Conservation (phyloP, 2,113 vertebrate species). For the Elanus axillaris region DNA sequence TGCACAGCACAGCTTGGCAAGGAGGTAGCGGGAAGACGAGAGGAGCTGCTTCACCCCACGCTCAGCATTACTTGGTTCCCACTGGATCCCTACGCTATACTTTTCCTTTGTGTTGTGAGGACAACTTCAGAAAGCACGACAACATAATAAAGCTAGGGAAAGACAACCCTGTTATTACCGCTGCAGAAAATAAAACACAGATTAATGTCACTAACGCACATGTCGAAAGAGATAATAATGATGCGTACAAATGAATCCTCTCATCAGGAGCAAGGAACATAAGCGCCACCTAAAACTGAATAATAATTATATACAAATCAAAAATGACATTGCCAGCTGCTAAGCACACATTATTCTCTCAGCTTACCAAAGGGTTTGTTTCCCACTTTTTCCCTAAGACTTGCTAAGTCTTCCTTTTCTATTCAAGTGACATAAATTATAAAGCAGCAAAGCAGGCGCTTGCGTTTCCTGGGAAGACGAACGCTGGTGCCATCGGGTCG, state of each 20-base stretch:
- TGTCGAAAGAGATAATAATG: slow-evolving; percentile 73
- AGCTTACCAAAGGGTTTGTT: slow-evolving; percentile 70
- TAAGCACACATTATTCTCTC: slow-evolving; percentile 60
- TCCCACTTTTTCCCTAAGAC: slow-evolving; percentile 63
- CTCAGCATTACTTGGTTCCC: slow-evolving; percentile 36
- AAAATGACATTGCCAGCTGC: slow-evolving; percentile 70
- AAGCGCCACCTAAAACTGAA: slow-evolving; percentile 64
- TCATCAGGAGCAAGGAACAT: slow-evolving; percentile 64
- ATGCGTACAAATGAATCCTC: slow-evolving; percentile 71
- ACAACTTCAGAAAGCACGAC: slow-evolving; percentile 54
- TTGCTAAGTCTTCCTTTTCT: slow-evolving; percentile 67
- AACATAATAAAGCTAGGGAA: slow-evolving; percentile 70
- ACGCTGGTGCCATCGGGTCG: neutral
- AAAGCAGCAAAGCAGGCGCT: slow-evolving; percentile 47
- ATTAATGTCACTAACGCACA: slow-evolving; percentile 72
- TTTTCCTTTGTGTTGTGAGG: slow-evolving; percentile 63
- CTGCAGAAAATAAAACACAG: slow-evolving; percentile 74
- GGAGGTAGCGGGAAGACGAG: slow-evolving; percentile 18
- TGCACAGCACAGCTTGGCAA: slow-evolving; percentile 16
- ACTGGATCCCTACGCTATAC: slow-evolving; percentile 32
- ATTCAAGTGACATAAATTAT: slow-evolving; percentile 72
- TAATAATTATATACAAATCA: slow-evolving; percentile 76
- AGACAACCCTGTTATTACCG: slow-evolving; percentile 73
- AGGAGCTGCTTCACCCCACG: slow-evolving; percentile 17
- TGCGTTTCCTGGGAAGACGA: slow-evolving; percentile 44